phyloP scores from a whole-genome alignment of 2,888 invertebrate species.

The Drosophila neonasuta region DNA sequence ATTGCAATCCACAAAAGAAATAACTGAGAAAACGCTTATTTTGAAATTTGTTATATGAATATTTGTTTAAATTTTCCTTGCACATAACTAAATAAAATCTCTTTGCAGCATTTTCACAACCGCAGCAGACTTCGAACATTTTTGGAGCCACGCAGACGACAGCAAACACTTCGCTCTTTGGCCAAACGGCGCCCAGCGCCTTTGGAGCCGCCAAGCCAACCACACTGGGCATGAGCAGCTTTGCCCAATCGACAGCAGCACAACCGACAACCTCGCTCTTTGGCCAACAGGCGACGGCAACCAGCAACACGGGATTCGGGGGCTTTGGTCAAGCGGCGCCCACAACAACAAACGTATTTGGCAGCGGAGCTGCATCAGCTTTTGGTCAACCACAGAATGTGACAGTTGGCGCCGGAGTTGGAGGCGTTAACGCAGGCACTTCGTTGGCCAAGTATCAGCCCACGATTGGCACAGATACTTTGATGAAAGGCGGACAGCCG shows the following conservation, averaged over 20 bases:
- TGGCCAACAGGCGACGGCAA: conserved; percentile 82
- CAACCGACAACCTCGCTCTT: conserved; percentile 83
- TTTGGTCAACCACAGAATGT: conserved; percentile 76
- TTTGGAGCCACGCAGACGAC: conserved; percentile 84
- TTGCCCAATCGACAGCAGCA: conserved; percentile 76
- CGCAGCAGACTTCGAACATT: conserved; percentile 84
- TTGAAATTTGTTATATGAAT: no score
- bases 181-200: conserved; percentile 84
- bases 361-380: conserved; percentile 81
- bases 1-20: no score
- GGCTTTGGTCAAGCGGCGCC: conserved; percentile 86
- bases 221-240: conserved; percentile 71
- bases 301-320: conserved; percentile 82
- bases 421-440: conserved; percentile 84
- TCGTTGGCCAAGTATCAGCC: conserved; percentile 91
- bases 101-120: conserved; percentile 73
- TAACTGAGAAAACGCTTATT: no score
- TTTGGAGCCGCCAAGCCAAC: conserved; percentile 85
- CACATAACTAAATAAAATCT: not conserved
- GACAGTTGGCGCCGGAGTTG: conserved; percentile 54
- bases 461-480: conserved; percentile 93
- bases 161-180: conserved; percentile 85
- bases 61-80: not conserved
- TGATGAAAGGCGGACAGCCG: conserved; percentile 93
- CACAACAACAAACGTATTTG: conserved; percentile 82